Percentiles rank a stretch among this genome's conserved stretches.
phyloP scores from a whole-genome alignment of 2,797 vertebrate species.

The Cryptoblepharus egeriae region DNA sequence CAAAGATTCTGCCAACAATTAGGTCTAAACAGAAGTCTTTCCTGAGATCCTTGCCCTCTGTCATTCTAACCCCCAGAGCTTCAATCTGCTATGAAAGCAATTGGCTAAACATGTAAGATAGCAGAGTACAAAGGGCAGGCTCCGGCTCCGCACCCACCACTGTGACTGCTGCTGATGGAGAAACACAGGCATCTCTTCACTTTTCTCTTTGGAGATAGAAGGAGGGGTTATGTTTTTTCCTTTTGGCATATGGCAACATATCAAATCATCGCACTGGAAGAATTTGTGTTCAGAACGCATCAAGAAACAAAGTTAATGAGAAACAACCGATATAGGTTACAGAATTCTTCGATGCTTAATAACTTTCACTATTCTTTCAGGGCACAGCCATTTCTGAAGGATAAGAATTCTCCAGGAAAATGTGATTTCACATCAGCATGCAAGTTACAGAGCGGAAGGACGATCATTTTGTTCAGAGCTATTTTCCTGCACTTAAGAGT shows the following conservation, averaged over 20 bases:
- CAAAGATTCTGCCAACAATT: slow-evolving; percentile 48
- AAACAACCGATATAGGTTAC: neutral
- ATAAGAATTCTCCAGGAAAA: neutral
- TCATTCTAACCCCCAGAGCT: slow-evolving; percentile 44
- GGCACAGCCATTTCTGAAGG: neutral
- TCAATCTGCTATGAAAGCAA: slow-evolving; percentile 48
- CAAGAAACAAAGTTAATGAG: neutral
- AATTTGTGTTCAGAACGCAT: slow-evolving; percentile 13
- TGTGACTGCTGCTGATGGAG: slow-evolving; percentile 29
- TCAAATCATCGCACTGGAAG: neutral
- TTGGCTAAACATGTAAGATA: slow-evolving; percentile 20
- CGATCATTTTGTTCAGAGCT: neutral
- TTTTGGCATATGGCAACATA: slow-evolving; percentile 24
- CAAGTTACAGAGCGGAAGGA: slow-evolving; percentile 5
- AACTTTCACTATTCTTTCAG: neutral
- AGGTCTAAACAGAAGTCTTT: slow-evolving; percentile 54
- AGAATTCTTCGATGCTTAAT: neutral
- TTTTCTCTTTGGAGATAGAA: slow-evolving; percentile 31
- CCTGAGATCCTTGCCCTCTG: slow-evolving; percentile 12
- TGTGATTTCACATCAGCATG: neutral
- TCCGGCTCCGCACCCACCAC: neutral
- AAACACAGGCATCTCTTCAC: slow-evolving; percentile 38
- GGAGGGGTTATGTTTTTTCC: neutral
- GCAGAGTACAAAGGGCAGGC: slow-evolving; percentile 36
- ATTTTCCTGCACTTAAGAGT: neutral